Base-by-base conservation (phyloP, 1,140 invertebrate species). In the Drosophila pandora region DNA sequence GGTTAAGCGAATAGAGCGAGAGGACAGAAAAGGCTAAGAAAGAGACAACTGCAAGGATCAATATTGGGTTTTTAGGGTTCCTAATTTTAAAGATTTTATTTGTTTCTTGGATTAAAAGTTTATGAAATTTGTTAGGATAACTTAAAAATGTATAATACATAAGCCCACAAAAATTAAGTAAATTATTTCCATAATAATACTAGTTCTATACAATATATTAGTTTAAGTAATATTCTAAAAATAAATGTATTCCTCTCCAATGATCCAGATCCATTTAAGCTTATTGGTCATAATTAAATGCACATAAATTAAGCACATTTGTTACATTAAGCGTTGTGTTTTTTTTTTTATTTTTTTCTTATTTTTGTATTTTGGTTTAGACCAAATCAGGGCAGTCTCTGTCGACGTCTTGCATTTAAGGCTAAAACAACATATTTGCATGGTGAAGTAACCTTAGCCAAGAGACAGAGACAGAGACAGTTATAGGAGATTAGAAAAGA, bases 351-450 rank as follows among this genome's bases (percentile, higher is more conserved):
- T 37, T 37, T 9, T 34, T 25, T 4, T 25, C 23, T 25, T 4
- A 25, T 3, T 25, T 25, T 45, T 45, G 22, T 41, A 17, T 43
- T 43, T 47, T 17, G 43, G 43, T 21, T 22, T 47, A 47, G 43
- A 3, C 43, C 43, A 37, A 53, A 53, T 34, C 28, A 34, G 50
- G 28, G 28, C 9, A 6, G 13, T 10, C 48, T 8, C 50, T 12
- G 50, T 32, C 30, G 17, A 23, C 78, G 59, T 64, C 48, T 48
- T 85, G 68, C 73, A 87, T 87, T 87, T 70, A 85, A 87, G 82
- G 82, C 56, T 58, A 85, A 50, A 78, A 64, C 82, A 82, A 82
- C 82, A 85, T 85, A 85, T 87, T 85, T 85, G 82, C 78, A 74
- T 85, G 78, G 74, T 85, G 82, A 85, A 81, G 82, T 85, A 85